Conservation (phyloP, 2,888 invertebrate species). For the Chrysolina americana region DNA sequence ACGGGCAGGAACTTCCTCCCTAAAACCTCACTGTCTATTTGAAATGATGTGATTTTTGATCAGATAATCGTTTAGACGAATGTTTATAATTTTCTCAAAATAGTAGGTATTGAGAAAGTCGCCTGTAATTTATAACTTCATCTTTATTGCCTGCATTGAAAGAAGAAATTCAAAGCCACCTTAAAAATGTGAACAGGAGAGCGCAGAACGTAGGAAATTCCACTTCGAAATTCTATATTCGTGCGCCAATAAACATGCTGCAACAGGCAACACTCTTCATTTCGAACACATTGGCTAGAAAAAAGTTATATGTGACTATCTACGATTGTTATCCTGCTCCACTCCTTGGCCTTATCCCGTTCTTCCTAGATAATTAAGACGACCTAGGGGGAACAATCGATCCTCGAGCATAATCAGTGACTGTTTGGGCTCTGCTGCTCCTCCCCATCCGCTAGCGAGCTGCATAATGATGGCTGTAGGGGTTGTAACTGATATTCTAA, state of each 20-base stretch:
- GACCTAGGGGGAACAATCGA: slow-evolving; percentile 32
- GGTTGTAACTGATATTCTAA: slow-evolving; percentile 40
- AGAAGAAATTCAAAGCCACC: too few relatives aligned
- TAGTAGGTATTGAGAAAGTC: too few relatives aligned
- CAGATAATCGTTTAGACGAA: too few relatives aligned
- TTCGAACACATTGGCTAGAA: not conserved
- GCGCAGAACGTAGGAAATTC: not conserved
- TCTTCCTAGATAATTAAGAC: slow-evolving; percentile 12
- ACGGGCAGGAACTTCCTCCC: too few relatives aligned
- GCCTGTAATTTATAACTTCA: too few relatives aligned
- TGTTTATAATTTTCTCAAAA: too few relatives aligned
- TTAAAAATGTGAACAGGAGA: too few relatives aligned
- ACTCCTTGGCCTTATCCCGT: not conserved
- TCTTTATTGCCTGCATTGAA: too few relatives aligned
- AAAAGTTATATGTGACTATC: not conserved
- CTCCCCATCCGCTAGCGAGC: slow-evolving; percentile 33
- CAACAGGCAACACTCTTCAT: not conserved
- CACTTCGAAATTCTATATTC: too few relatives aligned
- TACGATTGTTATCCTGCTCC: slow-evolving; percentile 7
- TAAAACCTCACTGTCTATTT: too few relatives aligned
- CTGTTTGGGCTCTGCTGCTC: slow-evolving; percentile 36
- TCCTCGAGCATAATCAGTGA: slow-evolving; percentile 46
- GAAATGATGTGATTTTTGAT: too few relatives aligned
- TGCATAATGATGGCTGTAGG: slow-evolving; percentile 46
- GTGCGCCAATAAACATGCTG: too few relatives aligned